A percentile compares a stretch with the other conserved stretches of the same genome.
Evolutionary conservation across 2,888 invertebrate species (phyloP).

Genomic region (Hoplodrina blanda): DNA sequence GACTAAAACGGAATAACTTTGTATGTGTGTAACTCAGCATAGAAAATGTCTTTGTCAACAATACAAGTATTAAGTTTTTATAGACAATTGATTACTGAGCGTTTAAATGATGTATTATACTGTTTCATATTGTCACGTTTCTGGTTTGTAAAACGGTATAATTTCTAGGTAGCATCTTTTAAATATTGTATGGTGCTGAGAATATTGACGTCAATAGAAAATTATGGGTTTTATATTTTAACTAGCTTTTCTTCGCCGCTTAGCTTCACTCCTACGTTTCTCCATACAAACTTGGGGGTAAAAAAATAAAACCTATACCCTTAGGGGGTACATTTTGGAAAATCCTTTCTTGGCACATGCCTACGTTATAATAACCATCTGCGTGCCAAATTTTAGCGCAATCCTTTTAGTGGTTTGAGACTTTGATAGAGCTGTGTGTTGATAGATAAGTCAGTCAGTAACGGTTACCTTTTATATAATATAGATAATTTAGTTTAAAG

Average conservation of each 20-base stretch:
- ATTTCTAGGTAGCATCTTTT: conserved; percentile 24
- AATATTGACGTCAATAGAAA: conserved; percentile 1
- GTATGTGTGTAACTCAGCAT: conserved; percentile 36
- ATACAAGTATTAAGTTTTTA: conserved; percentile 37
- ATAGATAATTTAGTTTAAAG: neutral
- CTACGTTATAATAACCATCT: no score
- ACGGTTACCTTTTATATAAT: no score
- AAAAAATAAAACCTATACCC: no score
- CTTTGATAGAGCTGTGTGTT: no score
- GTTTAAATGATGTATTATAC: conserved; percentile 37
- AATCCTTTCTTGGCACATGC: no score
- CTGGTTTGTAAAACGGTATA: conserved; percentile 9
- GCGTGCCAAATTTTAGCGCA: no score
- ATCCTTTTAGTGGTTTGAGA: no score
- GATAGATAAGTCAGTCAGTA: no score
- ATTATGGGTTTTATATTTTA: conserved; percentile 4
- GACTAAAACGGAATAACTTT: conserved; percentile 62
- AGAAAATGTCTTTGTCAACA: conserved; percentile 47
- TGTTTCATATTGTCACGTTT: conserved; percentile 36
- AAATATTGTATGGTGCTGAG: conserved; percentile 11
- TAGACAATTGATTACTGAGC: conserved; percentile 50
- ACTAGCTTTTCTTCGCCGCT: neutral
- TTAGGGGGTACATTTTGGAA: no score
- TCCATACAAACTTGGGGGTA: no score
- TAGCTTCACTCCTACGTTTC: no score